Percentiles rank a stretch among this genome's conserved stretches.
Evolutionary conservation across 2,113 vertebrate species (phyloP).

Genomic region (Triplophysa siluroides): DNA sequence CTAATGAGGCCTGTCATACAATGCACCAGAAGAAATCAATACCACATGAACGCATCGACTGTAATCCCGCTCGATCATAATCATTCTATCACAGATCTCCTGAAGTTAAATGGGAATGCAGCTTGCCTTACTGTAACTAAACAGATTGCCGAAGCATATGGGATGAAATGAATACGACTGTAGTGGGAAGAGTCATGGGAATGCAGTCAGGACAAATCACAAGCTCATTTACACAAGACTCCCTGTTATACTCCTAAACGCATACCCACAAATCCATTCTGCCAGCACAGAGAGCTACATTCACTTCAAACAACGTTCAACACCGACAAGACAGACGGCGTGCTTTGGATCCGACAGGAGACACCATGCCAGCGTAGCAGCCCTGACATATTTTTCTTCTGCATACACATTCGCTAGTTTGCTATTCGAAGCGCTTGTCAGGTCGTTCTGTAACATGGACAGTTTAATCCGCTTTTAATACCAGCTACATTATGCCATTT

Average conservation of each 20-base stretch:
- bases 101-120: constrained; percentile 37
- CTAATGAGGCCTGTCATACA: constrained; percentile 20
- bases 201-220: constrained; percentile 27
- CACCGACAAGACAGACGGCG: background rate
- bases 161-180: constrained; percentile 29
- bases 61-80: background rate
- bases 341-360: background rate
- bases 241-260: constrained; percentile 9
- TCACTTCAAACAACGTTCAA: constrained; percentile 11
- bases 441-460: constrained; percentile 56
- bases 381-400: background rate
- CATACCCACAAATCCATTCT: background rate
- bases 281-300: background rate
- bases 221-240: constrained; percentile 22
- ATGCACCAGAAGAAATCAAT: constrained; percentile 33
- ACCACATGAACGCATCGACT: constrained; percentile 9
- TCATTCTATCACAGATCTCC: constrained; percentile 28
- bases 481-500: constrained; percentile 56
- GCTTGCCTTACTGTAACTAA: constrained; percentile 26
- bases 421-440: constrained; percentile 52
- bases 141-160: constrained; percentile 45
- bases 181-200: constrained; percentile 5
- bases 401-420: constrained; percentile 5
- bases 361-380: background rate
- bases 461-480: constrained; percentile 67